Evolutionary conservation across 2,113 vertebrate genomes (phyloP), one percentile per base, ranked within the genome.

Genomic region (Peucedramus taeniatus): DNA sequence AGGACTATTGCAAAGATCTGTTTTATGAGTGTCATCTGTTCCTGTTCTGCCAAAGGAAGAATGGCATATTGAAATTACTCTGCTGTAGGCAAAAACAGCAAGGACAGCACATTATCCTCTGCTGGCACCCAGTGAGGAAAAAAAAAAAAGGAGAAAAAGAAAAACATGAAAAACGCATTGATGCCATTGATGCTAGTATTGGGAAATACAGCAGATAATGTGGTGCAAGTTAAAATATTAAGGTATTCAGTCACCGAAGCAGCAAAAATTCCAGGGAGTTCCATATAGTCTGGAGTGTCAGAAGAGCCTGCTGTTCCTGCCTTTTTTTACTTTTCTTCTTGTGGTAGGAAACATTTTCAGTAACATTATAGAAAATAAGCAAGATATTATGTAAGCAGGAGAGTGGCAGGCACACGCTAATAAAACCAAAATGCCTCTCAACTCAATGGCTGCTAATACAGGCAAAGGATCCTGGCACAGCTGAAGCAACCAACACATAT

Each of bases 61-160:
- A 89, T 60, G 82, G 92, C 93, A 94, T 91, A 91, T 94, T 96
- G 90, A 97, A 94, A 97, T 94, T 90, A 83, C 83, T 94, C 68
- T 91, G 93, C 95, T 94, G 65, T 70, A 96, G 96, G 96, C 93
- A 96, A 96, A 68, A 95, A 4, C 79, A 95, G 64, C 87, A 93
- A 97, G 83, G 90, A 81, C 66, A 96, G 66, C 66, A 89, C 68
- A 91, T 95, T 93, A 93, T 92, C 71, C 65, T 83, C 56, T 77
- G 27, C 3, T 87, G 71, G 75, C 35, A 87, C 54, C 45, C 19
- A 57, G 20, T 20, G 56, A 40, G 10, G 7, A 8, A 2, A 7
- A 9, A 39, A 11, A 69, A 15, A 13, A 37, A 39, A 45, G 18
- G 2, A 14, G 4, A 33, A 15, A 64, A 40, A 53, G 5, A 27